Evolutionary conservation across 2,797 vertebrate species (phyloP).

Genomic region (Liasis olivaceus): DNA sequence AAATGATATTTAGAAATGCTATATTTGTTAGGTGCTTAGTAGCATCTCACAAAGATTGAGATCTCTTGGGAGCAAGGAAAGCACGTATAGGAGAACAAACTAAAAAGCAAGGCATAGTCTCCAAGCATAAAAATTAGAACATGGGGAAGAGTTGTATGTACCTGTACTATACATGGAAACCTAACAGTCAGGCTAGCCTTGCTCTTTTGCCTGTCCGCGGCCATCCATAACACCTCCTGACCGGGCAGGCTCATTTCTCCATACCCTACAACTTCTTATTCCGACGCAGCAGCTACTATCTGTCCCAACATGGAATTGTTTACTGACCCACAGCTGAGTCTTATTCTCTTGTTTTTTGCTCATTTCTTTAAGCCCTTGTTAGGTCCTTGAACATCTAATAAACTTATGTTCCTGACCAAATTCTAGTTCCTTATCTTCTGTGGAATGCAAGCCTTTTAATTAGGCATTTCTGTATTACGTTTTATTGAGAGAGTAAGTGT

Average conservation of each 20-base stretch:
- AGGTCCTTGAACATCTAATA: conserved; percentile 29
- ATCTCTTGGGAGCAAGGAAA: background rate
- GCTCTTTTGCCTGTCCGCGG: background rate
- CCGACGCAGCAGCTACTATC: background rate
- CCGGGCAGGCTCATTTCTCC: background rate
- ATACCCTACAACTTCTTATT: background rate
- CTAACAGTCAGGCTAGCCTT: background rate
- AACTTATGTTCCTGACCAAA: conserved; percentile 16
- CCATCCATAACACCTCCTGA: background rate
- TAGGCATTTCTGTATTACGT: background rate
- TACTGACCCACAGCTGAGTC: conserved; percentile 6
- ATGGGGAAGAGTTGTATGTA: background rate
- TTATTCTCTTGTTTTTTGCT: background rate
- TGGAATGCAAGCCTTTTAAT: background rate
- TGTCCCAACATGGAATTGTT: background rate
- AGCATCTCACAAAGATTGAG: background rate
- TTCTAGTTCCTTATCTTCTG: conserved; percentile 28
- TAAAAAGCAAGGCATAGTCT: background rate
- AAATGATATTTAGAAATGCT: background rate
- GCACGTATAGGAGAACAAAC: background rate
- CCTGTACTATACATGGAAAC: background rate
- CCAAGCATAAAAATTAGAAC: background rate
- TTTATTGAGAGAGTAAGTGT: background rate
- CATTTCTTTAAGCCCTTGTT: background rate
- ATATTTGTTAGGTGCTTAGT: background rate